These are phyloP conservation scores for Ctenoplectra terminalis DNA, from an alignment of 1,140 invertebrate species.

Conservation along the genomic window DNA sequence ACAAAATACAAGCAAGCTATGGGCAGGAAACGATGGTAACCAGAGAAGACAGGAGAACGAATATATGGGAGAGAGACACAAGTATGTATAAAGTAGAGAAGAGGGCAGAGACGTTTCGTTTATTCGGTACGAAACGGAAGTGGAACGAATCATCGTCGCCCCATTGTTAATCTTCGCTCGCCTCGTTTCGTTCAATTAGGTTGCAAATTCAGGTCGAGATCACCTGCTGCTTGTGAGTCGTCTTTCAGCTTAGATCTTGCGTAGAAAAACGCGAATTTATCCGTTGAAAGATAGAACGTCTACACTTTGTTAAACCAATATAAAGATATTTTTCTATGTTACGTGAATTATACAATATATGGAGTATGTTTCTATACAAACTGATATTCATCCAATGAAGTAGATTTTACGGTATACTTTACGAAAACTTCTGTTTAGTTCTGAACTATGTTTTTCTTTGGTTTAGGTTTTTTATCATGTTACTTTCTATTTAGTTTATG, in stretches of 20 bases:
- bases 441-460: too few relatives aligned
- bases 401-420: too few relatives aligned
- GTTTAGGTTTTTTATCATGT: too few relatives aligned
- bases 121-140: constrained; percentile 58
- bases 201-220: constrained; percentile 56
- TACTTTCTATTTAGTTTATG: too few relatives aligned
- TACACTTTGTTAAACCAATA: too few relatives aligned
- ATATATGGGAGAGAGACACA: too few relatives aligned
- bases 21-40: constrained; percentile 59
- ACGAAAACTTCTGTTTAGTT: too few relatives aligned
- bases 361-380: too few relatives aligned
- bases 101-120: constrained; percentile 30
- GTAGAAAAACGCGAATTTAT: background rate
- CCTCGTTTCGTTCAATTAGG: constrained; percentile 57
- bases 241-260: background rate
- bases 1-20: constrained; percentile 47
- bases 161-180: constrained; percentile 20
- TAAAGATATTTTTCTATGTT: too few relatives aligned
- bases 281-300: too few relatives aligned
- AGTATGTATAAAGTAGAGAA: background rate
- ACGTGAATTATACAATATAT: too few relatives aligned
- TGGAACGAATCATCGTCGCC: constrained; percentile 60
- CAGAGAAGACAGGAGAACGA: background rate
- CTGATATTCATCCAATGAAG: too few relatives aligned
- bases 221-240: constrained; percentile 35